Evolutionary conservation across 1,140 invertebrate species (phyloP), one percentile per base, ranked within the genome.

Genomic region (Pseudomyrmex flavicornis): DNA sequence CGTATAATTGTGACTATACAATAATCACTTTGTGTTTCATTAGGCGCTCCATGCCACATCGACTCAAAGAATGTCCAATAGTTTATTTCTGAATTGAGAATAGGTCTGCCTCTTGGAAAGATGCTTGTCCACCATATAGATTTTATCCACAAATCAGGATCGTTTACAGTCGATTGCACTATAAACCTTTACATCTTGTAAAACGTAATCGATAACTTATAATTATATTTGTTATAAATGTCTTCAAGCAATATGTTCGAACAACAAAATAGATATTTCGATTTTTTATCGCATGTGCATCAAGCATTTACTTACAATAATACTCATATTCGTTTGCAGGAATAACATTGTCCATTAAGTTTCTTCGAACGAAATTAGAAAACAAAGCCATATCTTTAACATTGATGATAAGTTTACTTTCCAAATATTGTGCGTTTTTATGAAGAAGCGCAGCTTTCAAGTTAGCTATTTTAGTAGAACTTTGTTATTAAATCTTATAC

Each of bases 1-100:
- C 26, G 15, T 58, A 88, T 62, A 13, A 92, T 86, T 65, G 85
- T 22, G 2, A 69, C n/a, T 10, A 93, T 82, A 84, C 93, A 94
- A 69, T 79, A 66, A 72, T 93, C 91, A 70, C 92, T 93, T 66
- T 93, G 88, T 7, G 68, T 58, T 85, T 92, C 93, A 13, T 87
- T 82, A 0, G 93, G 93, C 35, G 85, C 83, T 22, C 93, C 93
- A 80, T 86, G 59, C 76, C 85, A 90, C 10, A 92, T 83, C 13
- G 88, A 75, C 48, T 59, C 20, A 50, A 52, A 9, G 17, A 85
- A 3, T 17, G 87, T n/a, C 12, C 35, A 9, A 58, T 61, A 22
- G 2, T 54, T 88, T 50, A 89, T 82, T 17, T 17, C 20, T 1
- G 9, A 13, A 46, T 46, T 86, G 10, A 22, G 2, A n/a, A 2